These are phyloP conservation scores for Dolichopus griseipennis DNA, from an alignment of 2,888 invertebrate genomes.

Conservation along the genomic window DNA sequence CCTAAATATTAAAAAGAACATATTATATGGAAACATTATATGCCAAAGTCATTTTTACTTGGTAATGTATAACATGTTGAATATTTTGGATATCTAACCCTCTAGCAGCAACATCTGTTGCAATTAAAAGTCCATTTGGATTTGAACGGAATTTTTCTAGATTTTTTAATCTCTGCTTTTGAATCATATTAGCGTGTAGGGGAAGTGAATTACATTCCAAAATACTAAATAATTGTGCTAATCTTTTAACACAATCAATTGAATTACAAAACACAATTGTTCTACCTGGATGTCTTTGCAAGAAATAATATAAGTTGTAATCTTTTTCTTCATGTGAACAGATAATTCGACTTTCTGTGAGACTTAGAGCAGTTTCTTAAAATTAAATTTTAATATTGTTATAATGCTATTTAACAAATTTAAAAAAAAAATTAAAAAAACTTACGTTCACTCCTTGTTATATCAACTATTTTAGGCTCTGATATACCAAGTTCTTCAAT, in stretches of 20 bases:
- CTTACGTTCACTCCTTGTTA: slow-evolving; percentile 65
- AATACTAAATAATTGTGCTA: slow-evolving; percentile 58
- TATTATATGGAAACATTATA: neutral
- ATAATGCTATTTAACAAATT: slow-evolving; percentile 1
- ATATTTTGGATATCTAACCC: slow-evolving; percentile 92
- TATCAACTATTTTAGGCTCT: slow-evolving; percentile 86
- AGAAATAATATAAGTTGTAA: slow-evolving; percentile 83
- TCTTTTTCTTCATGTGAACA: slow-evolving; percentile 79
- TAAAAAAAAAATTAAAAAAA: neutral
- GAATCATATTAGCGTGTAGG: slow-evolving; percentile 85
- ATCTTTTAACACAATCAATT: slow-evolving; percentile 82
- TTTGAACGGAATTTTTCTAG: slow-evolving; percentile 75
- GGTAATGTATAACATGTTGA: slow-evolving; percentile 94
- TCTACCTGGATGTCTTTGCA: slow-evolving; percentile 74
- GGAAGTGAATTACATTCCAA: slow-evolving; percentile 66
- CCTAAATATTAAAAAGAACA: slow-evolving; percentile 39
- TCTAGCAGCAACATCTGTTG: slow-evolving; percentile 96
- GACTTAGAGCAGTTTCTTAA: slow-evolving; percentile 67
- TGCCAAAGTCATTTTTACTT: slow-evolving; percentile 35
- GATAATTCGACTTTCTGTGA: slow-evolving; percentile 76
- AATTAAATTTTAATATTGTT: neutral
- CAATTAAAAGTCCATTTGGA: slow-evolving; percentile 66
- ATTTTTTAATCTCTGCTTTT: slow-evolving; percentile 86
- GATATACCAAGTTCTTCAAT: slow-evolving; percentile 75
- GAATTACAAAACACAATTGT: slow-evolving; percentile 92